These are phyloP conservation scores for Orycteropus afer DNA, from an alignment of 2,113 vertebrate species.

Conservation along the genomic window DNA sequence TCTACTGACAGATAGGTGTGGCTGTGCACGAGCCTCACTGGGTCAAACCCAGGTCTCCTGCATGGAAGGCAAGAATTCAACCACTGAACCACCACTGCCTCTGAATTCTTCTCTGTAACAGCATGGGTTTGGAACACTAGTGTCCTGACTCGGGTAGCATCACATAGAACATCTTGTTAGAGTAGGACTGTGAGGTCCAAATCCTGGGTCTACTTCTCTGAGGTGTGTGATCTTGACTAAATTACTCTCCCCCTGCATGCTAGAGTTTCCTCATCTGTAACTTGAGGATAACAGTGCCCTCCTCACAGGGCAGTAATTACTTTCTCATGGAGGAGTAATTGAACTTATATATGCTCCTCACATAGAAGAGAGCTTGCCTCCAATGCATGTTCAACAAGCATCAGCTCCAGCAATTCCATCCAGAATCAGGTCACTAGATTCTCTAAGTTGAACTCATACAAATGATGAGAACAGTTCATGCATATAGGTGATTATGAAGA, in stretches of 20 bases:
- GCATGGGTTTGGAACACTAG: neutral
- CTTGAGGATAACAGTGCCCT: accelerated
- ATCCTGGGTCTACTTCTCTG: neutral
- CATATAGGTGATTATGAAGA: accelerated
- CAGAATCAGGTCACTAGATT: neutral
- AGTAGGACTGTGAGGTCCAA: neutral
- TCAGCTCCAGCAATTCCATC: neutral
- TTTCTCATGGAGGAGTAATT: neutral
- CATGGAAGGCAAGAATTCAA: no score
- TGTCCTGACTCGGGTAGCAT: neutral
- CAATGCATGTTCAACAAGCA: accelerated
- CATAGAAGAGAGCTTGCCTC: neutral
- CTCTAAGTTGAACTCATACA: neutral
- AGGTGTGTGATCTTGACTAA: neutral
- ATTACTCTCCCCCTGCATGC: neutral
- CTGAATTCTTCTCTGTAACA: neutral
- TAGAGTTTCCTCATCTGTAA: neutral
- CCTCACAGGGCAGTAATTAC: accelerated
- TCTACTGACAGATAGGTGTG: no score
- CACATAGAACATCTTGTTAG: neutral
- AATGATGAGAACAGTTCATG: neutral
- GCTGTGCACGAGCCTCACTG: no score
- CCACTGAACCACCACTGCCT: no score
- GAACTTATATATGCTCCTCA: neutral
- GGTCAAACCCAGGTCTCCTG: no score